These are phyloP conservation scores for Pyrrhosoma nymphula DNA, from an alignment of 2,888 invertebrate genomes.

Conservation along the genomic window DNA sequence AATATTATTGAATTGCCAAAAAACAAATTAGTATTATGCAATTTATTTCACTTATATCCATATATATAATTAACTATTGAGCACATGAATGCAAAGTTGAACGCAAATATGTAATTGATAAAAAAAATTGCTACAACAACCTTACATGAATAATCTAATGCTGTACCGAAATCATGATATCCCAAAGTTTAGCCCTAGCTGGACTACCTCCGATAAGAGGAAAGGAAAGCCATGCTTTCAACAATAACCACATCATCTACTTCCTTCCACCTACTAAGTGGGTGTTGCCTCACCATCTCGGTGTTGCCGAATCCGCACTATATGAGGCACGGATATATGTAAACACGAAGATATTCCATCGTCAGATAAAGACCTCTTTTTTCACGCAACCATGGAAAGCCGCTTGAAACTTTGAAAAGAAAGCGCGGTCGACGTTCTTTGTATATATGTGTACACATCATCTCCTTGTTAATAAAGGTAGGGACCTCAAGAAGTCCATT, in stretches of 20 bases:
- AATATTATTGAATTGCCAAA: too few species aligned
- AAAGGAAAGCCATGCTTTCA: background rate
- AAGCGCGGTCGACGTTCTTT: background rate
- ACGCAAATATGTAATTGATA: too few species aligned
- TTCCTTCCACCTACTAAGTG: background rate
- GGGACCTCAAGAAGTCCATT: background rate
- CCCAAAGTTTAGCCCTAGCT: too few species aligned
- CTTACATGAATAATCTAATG: too few species aligned
- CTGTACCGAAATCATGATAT: too few species aligned
- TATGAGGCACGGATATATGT: constrained; percentile 39
- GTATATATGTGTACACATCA: background rate
- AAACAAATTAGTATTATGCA: too few species aligned
- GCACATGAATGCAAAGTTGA: too few species aligned
- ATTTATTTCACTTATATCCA: too few species aligned
- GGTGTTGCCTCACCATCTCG: background rate
- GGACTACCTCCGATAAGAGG: background rate
- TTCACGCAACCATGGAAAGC: background rate
- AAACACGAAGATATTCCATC: constrained; percentile 38
- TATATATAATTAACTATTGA: too few species aligned
- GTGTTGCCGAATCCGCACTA: constrained; percentile 41
- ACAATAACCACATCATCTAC: background rate
- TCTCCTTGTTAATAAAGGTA: background rate
- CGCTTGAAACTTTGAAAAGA: background rate
- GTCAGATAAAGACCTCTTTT: constrained; percentile 6
- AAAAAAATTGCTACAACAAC: too few species aligned